These are phyloP conservation scores for Apamea anceps DNA, from an alignment of 2,888 invertebrate genomes.

Conservation along the genomic window DNA sequence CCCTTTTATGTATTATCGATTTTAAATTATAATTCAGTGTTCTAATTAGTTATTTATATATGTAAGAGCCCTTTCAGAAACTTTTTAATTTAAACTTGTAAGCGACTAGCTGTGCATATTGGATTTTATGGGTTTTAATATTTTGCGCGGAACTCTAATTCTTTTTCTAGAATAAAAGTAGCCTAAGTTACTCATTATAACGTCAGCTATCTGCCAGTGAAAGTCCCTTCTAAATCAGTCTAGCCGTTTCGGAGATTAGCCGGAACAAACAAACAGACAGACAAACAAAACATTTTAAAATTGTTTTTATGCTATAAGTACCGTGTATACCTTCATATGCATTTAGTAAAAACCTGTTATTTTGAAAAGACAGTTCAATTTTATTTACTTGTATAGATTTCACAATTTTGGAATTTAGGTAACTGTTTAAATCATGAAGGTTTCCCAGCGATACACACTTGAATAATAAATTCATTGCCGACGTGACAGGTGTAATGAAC, in stretches of 20 bases:
- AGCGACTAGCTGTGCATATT: not conserved
- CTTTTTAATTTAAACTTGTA: constrained; percentile 9
- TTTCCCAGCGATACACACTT: constrained; percentile 22
- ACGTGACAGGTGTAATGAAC: constrained; percentile 64
- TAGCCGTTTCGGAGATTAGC: not conserved
- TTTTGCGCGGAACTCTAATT: not conserved
- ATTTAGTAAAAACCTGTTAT: not conserved
- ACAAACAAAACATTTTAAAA: not conserved
- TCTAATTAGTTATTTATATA: constrained; percentile 1
- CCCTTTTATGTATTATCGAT: constrained; percentile 11
- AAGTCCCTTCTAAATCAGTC: not conserved
- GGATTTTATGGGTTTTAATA: not conserved
- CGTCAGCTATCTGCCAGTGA: not conserved
- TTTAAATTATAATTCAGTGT: constrained; percentile 31
- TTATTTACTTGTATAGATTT: constrained; percentile 9
- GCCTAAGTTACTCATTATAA: not conserved
- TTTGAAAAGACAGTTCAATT: not conserved
- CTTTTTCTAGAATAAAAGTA: not conserved
- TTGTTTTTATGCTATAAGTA: not conserved
- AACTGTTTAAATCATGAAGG: not conserved
- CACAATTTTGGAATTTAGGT: constrained; percentile 11
- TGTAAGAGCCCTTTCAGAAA: not conserved
- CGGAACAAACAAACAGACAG: not conserved
- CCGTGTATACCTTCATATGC: not conserved
- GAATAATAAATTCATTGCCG: constrained; percentile 35